phyloP scores from a whole-genome alignment of 2,888 invertebrate species.

The Eupithecia centaureata region DNA sequence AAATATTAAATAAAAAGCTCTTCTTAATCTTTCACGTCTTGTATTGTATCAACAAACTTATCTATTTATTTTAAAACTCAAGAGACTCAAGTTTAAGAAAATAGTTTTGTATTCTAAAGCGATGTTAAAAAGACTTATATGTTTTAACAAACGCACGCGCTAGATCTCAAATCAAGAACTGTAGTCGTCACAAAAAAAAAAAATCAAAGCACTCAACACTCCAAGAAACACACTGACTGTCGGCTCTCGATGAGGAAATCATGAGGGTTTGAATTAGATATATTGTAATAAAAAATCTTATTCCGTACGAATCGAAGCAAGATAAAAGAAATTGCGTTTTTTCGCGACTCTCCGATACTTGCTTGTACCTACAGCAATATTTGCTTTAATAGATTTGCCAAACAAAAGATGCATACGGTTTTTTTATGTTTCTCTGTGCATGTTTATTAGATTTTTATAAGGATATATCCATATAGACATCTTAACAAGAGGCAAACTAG shows the following conservation, averaged over 20 bases:
- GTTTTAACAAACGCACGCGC: too few relatives aligned
- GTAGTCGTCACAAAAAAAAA: background rate
- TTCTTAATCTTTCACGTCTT: too few relatives aligned
- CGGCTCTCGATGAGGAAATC: slow-evolving; percentile 33
- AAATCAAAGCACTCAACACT: background rate
- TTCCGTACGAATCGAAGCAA: slow-evolving; percentile 38
- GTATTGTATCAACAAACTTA: too few relatives aligned
- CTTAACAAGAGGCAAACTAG: too few relatives aligned
- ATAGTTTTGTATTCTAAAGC: too few relatives aligned
- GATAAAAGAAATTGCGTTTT: slow-evolving; percentile 39
- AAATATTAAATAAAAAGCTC: too few relatives aligned
- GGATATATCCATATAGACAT: too few relatives aligned
- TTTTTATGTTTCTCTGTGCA: background rate
- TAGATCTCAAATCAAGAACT: background rate
- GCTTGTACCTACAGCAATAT: slow-evolving; percentile 31
- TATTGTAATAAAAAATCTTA: slow-evolving; percentile 43
- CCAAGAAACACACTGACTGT: slow-evolving; percentile 25
- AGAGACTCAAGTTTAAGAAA: too few relatives aligned
- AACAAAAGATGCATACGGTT: slow-evolving; percentile 13
- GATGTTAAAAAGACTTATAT: too few relatives aligned
- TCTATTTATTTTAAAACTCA: too few relatives aligned
- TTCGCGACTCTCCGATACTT: slow-evolving; percentile 28
- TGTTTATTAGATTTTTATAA: background rate
- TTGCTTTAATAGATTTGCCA: slow-evolving; percentile 39
- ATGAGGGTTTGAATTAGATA: slow-evolving; percentile 34